Conservation (phyloP, 92 coral and sea anemone species). For the Epizoanthus fatuus region DNA sequence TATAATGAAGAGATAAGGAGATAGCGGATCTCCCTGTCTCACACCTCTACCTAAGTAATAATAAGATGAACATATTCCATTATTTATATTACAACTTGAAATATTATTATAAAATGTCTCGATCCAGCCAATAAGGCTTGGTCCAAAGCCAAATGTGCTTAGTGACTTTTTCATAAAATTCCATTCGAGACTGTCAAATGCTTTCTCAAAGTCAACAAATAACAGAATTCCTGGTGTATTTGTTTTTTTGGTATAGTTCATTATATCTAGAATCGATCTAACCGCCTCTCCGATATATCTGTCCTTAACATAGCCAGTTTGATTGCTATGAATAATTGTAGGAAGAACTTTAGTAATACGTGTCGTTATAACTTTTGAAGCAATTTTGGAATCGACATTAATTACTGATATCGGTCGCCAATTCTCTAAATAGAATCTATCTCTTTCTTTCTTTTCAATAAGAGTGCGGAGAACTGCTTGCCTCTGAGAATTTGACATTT, state of each 20-base stretch:
- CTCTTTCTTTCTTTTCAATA: constrained; percentile 33
- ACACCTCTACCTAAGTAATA: not conserved
- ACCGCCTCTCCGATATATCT: constrained; percentile 5
- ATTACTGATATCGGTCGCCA: constrained; percentile 23
- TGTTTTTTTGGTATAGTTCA: constrained; percentile 18
- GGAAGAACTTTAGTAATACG: not conserved
- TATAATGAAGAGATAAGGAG: constrained; percentile 8
- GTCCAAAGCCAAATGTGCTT: constrained; percentile 18
- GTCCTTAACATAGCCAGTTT: constrained; percentile 16
- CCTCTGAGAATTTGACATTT: too few relatives aligned
- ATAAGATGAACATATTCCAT: not conserved
- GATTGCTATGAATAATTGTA: not conserved
- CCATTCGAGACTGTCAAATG: constrained; percentile 28
- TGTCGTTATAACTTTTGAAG: constrained; percentile 11
- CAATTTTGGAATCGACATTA: constrained; percentile 13
- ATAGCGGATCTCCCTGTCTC: constrained; percentile 25
- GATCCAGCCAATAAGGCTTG: not conserved
- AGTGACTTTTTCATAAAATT: constrained; percentile 7
- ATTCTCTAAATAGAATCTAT: constrained; percentile 6
- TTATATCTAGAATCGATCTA: constrained; percentile 30
- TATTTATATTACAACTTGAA: constrained; percentile 18
- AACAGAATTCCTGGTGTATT: constrained; percentile 5
- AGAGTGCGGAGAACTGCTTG: too few relatives aligned
- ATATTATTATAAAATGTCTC: constrained; percentile 18
- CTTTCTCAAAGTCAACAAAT: constrained; percentile 28